Conservation (phyloP, 2,888 invertebrate species). For the Folsomia candida region DNA sequence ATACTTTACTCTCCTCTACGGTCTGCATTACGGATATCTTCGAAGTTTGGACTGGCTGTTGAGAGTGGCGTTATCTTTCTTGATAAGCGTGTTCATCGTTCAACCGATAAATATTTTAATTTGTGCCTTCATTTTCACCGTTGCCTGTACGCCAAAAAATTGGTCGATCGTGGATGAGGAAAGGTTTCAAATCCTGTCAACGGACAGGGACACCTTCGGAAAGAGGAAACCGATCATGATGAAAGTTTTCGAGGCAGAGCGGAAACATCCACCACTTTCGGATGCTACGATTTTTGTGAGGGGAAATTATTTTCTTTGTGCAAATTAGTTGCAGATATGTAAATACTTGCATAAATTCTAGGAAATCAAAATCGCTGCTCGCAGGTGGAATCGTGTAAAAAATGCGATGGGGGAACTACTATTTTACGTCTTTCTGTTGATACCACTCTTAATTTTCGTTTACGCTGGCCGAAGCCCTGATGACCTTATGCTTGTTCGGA, state of each 20-base stretch:
- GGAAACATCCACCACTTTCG: slow-evolving; percentile 18
- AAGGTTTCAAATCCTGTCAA: slow-evolving; percentile 23
- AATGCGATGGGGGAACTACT: background rate
- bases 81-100: slow-evolving; percentile 27
- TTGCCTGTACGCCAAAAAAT: slow-evolving; percentile 2
- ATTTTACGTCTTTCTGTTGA: background rate
- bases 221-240: background rate
- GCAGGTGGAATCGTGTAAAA: slow-evolving; percentile 12
- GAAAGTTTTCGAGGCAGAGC: slow-evolving; percentile 18
- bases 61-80: slow-evolving; percentile 21
- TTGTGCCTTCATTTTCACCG: slow-evolving; percentile 13
- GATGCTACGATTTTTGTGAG: slow-evolving; percentile 37
- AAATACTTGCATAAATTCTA: background rate
- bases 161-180: slow-evolving; percentile 8
- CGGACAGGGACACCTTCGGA: background rate
- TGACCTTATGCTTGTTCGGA: background rate
- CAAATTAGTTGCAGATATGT: background rate
- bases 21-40: slow-evolving; percentile 31
- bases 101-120: slow-evolving; percentile 30
- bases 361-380: slow-evolving; percentile 29
- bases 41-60: slow-evolving; percentile 37
- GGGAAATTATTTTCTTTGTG: background rate
- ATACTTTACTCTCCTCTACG: slow-evolving; percentile 27
- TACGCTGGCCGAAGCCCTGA: background rate
- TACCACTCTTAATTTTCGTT: background rate